These are phyloP conservation scores for Hirudinaria manillensis DNA, from an alignment of 2,888 invertebrate genomes.

Conservation along the genomic window DNA sequence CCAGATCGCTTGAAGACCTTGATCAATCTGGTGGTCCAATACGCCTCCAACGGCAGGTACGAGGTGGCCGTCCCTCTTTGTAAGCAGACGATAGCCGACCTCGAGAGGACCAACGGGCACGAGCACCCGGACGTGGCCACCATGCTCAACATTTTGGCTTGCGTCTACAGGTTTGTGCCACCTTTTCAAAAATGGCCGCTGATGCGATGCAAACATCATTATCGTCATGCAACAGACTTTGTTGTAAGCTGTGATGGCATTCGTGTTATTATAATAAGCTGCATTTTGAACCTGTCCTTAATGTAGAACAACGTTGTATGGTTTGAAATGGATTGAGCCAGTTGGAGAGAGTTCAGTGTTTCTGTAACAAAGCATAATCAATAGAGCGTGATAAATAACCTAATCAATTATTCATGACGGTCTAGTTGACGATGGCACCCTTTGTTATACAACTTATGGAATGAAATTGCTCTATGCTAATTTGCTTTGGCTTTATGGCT, in stretches of 20 bases:
- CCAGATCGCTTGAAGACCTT: constrained; percentile 92
- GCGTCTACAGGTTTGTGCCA: constrained; percentile 66
- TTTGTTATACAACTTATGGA: no score
- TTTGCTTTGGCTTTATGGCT: no score
- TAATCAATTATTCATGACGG: no score
- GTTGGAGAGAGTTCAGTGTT: no score
- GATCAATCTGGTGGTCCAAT: constrained; percentile 98
- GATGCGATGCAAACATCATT: neutral
- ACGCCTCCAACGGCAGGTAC: constrained; percentile 87
- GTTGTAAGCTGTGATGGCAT: neutral
- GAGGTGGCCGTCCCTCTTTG: constrained; percentile 99
- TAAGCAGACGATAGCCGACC: constrained; percentile 95
- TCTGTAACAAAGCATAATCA: no score
- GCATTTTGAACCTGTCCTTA: no score
- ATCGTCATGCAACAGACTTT: neutral
- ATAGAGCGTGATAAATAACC: no score
- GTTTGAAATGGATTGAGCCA: no score
- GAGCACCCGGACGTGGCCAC: constrained; percentile 99
- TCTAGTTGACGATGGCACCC: no score
- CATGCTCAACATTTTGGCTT: constrained; percentile 95
- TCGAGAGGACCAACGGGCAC: constrained; percentile 96
- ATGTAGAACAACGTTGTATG: no score
- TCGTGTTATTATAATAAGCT: neutral
- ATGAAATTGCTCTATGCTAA: no score
- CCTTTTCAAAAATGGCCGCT: no score